A percentile compares a stretch with the other conserved stretches of the same genome.
These are phyloP conservation scores for Microctenopoma lineatum DNA, from an alignment of 2,797 vertebrate species.

Conservation along the genomic window DNA sequence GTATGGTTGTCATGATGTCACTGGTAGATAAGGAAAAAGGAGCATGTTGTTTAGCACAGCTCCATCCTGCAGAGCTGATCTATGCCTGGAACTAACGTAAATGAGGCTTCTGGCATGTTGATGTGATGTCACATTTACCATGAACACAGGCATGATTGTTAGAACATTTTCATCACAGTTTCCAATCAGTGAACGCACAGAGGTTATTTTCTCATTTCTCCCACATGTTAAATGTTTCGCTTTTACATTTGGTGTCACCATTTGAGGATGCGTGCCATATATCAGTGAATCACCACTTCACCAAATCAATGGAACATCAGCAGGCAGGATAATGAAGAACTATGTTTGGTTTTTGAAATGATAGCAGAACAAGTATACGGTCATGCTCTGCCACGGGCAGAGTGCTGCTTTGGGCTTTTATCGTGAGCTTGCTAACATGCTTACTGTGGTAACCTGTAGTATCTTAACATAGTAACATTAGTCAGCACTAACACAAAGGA, in stretches of 20 bases:
- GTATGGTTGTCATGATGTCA: too few species aligned
- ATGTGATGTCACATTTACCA: background rate
- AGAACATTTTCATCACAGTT: conserved; percentile 23
- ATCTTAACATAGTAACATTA: background rate
- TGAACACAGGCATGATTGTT: conserved; percentile 2
- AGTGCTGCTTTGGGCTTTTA: background rate
- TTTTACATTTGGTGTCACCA: conserved; percentile 11
- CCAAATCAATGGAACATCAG: conserved; percentile 2
- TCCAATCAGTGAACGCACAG: conserved; percentile 21
- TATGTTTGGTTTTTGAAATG: background rate
- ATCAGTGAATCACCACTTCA: background rate
- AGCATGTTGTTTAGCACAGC: background rate
- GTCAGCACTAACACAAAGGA: background rate
- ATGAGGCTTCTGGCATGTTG: conserved; percentile 7
- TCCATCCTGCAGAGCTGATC: conserved; percentile 1
- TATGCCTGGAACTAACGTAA: conserved; percentile 1
- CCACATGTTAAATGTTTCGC: conserved; percentile 8
- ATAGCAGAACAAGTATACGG: background rate
- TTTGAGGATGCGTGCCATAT: background rate
- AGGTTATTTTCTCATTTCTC: background rate
- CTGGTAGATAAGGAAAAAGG: background rate
- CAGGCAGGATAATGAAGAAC: background rate
- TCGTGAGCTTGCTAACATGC: too few species aligned
- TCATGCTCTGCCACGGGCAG: background rate
- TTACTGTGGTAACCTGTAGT: background rate